Conservation (phyloP, 2,113 vertebrate genomes). For the Cyanoderma ruficeps region DNA sequence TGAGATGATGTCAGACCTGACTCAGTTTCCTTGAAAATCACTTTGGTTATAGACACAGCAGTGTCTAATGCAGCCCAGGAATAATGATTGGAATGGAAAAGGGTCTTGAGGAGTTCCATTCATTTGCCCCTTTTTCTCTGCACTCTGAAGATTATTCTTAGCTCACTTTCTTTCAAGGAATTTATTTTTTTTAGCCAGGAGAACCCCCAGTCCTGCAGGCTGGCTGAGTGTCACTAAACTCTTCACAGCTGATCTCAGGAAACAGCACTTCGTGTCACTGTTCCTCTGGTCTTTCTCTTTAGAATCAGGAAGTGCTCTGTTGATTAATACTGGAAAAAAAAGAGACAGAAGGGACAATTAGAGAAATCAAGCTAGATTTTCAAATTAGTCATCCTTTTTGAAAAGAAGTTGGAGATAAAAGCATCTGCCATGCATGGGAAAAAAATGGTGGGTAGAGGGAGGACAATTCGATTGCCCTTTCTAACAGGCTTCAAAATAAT, state of each 20-base stretch:
- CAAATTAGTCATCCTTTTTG: neutral
- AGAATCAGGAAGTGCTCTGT: neutral
- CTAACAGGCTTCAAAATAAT: neutral
- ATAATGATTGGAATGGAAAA: neutral
- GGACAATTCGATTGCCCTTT: neutral
- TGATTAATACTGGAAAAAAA: neutral
- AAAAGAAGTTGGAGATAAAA: neutral
- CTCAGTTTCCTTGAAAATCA: neutral
- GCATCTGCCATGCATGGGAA: neutral
- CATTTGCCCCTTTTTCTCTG: neutral
- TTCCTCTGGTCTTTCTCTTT: neutral
- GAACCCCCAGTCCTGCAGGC: neutral
- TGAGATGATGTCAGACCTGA: neutral
- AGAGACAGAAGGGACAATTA: neutral
- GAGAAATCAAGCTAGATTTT: neutral
- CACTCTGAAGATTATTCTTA: neutral
- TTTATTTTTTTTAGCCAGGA: neutral
- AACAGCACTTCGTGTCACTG: neutral
- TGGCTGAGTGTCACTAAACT: neutral
- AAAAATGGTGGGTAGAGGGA: neutral
- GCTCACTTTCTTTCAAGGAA: neutral
- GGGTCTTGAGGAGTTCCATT: neutral
- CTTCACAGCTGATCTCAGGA: neutral
- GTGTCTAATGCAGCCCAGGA: neutral
- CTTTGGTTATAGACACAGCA: neutral